Base-by-base conservation (phyloP, 2,113 vertebrate species). In the Martes martes region DNA sequence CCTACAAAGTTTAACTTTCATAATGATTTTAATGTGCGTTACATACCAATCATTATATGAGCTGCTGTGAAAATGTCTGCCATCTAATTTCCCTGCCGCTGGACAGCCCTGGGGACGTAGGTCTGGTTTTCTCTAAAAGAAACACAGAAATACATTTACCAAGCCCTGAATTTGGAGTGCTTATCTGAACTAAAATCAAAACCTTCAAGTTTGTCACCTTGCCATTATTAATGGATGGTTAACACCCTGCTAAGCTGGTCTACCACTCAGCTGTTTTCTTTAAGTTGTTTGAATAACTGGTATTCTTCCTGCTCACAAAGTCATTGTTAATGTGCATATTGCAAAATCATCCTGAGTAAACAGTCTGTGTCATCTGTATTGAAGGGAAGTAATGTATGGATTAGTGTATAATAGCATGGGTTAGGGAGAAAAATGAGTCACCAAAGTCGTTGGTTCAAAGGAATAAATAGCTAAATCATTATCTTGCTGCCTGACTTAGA, bases 381-480 rank as follows among this genome's bases (percentile, higher is more conserved):
- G 94, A 96, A 91, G 82, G 61, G 80, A 96, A 84, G 96, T 94
- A 96, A 96, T 95, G 85, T 97, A 94, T 93, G 98, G 97, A 98
- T 98, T 98, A 98, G 91, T 21, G 86, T 47, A 97, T 81, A 98
- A 98, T 97, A 97, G 97, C 95, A 24, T 16, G 97, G 94, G 97
- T 91, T 97, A 97, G 87, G 45, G 50, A 97, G 94, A 84, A 97
- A 95, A 97, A 88, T 97, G 97, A 98, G 91, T 98, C 97, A 98
- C 97, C 57, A 47, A 97, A 97, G 97, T 94, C 91, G 93, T 84
- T 96, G 94, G 63, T 97, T 96, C 80, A 95, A 90, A 97, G 47
- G 80, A 89, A 96, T 98, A 97, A 97, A 94, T 96, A 97, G 94
- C 94, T 95, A 97, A 98, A 98, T 98, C 97, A 97, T 98, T 98